Conservation (phyloP, 1,140 invertebrate genomes). For the Pseudomyrmex flavicornis region DNA sequence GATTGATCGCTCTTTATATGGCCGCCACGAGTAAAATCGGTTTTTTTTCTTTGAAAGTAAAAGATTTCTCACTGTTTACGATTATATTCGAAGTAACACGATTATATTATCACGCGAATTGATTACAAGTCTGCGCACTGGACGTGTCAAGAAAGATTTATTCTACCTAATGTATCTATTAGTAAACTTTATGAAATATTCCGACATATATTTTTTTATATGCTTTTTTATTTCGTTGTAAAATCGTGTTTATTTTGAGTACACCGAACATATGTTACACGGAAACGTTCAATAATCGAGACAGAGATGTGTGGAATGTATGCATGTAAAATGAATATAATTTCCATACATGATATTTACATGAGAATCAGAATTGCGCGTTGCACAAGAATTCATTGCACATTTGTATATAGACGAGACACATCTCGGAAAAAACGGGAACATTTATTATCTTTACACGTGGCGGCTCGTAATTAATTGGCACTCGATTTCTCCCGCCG, state of each 20-base stretch:
- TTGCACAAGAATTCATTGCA: not conserved
- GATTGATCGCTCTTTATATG: conserved; percentile 75
- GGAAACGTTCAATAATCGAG: conserved; percentile 23
- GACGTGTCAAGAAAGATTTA: not conserved
- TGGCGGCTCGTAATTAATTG: conserved; percentile 68
- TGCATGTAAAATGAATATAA: too few species aligned
- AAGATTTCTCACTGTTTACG: not conserved
- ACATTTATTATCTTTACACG: conserved; percentile 70
- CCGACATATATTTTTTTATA: not conserved
- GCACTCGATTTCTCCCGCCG: conserved; percentile 62
- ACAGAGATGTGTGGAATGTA: not conserved
- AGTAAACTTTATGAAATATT: conserved; percentile 21
- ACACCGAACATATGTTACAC: not conserved
- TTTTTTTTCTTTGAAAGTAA: conserved; percentile 52
- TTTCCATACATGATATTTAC: conserved; percentile 32
- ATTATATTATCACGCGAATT: not conserved
- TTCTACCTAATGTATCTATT: not conserved
- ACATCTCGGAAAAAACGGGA: conserved; percentile 7
- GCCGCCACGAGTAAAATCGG: conserved; percentile 73
- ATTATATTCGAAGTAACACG: not conserved
- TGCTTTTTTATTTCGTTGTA: not conserved
- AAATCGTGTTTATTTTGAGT: not conserved
- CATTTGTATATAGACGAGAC: conserved; percentile 41
- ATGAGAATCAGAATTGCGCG: conserved; percentile 21
- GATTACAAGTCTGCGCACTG: not conserved